Base-by-base conservation (phyloP, 2,797 vertebrate species). In the Karalla daura region DNA sequence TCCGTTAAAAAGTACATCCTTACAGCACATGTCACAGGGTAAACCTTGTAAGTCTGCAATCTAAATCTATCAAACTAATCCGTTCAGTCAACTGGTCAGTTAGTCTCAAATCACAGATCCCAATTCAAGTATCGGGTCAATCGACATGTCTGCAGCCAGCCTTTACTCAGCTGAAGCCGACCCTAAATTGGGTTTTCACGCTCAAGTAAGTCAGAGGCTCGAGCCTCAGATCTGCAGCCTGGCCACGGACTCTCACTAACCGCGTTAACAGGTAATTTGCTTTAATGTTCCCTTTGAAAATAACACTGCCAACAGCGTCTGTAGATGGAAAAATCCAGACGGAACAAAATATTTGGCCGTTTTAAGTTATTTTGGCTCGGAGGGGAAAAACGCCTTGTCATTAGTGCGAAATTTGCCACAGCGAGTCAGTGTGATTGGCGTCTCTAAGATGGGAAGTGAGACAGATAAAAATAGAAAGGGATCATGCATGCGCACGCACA, bases 381-480 rank as follows among this genome's bases (percentile, higher is more conserved):
- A 27, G 6, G 14, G 50, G 6, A 36, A 59, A 51, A 59, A 46
- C 0, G 27, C 21, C 59, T 37, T 1, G 15, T 69, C 46, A 43
- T 28, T 9, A 18, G 27, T 69, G 63, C 47, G 43, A 55, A 11
- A 35, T 74, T 18, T 59, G 40, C 28, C 53, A 55, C 63, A 55
- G 64, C 7, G 61, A 70, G 12, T 63, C 47, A 59, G 35, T 66
- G 64, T 70, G 53, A 74, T 52, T 65, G 62, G 61, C 36, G 49
- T 45, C 50, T 62, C 36, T 35, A 6, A 43, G 51, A 46, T 21
- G 24, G 32, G 68, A 67, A 69, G 51, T 8, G 35, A 66, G 52
- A 33, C n/a, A 1, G 64, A 76, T 81, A 87, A 72, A 90, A 90
- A 91, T 72, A 88, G 73, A 64, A 36, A 44, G 41, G 46, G 3